These are phyloP conservation scores for Oryzias sinensis DNA, from an alignment of 2,797 vertebrate genomes.

Conservation along the genomic window DNA sequence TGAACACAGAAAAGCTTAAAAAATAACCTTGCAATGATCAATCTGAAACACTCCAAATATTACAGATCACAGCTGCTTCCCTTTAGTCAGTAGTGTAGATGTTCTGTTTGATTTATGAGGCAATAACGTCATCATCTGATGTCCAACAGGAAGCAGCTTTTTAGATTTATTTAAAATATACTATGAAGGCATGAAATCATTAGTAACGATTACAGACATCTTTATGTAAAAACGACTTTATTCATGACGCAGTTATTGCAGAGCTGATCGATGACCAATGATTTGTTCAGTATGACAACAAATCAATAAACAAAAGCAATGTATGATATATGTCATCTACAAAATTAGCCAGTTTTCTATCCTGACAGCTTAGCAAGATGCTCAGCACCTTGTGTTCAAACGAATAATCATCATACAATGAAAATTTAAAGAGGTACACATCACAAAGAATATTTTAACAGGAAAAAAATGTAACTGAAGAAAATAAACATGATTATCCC, in stretches of 20 bases:
- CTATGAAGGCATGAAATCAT: too few relatives aligned
- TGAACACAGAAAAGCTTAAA: conserved; percentile 12
- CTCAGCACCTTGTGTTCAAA: conserved; percentile 71
- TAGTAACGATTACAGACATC: too few relatives aligned
- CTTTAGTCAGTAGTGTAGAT: not conserved
- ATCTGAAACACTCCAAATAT: conserved; percentile 1
- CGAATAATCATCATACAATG: conserved; percentile 8
- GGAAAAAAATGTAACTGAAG: not conserved
- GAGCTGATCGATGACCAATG: conserved; percentile 46
- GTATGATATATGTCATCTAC: conserved; percentile 30
- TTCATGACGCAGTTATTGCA: conserved; percentile 39
- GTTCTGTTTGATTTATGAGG: conserved; percentile 1
- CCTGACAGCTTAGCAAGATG: conserved; percentile 49
- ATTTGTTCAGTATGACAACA: conserved; percentile 28
- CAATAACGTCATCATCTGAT: not conserved
- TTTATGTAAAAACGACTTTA: conserved; percentile 10
- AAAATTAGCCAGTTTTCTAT: conserved; percentile 22
- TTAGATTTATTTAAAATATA: too few relatives aligned
- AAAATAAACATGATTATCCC: not conserved
- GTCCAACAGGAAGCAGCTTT: too few relatives aligned
- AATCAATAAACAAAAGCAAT: conserved; percentile 35
- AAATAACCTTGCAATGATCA: conserved; percentile 6
- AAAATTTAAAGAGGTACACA: conserved; percentile 3
- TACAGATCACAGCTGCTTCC: not conserved
- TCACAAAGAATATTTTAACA: conserved; percentile 1